Evolutionary conservation across 1,140 invertebrate species (phyloP).

Genomic region (Augochlora pura): DNA sequence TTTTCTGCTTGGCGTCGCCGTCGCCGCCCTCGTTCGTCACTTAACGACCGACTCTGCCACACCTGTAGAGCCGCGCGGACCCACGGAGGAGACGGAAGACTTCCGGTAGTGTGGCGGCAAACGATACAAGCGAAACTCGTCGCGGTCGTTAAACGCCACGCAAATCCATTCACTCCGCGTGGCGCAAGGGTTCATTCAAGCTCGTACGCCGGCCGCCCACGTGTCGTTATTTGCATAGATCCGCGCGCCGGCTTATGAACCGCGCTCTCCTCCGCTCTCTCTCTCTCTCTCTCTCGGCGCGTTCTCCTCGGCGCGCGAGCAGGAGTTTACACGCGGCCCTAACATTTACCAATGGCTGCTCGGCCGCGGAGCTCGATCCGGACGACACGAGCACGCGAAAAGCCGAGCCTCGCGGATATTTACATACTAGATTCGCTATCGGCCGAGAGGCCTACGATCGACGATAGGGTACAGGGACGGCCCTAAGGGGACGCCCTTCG

Average conservation of each 20-base stretch:
- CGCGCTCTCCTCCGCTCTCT: background rate
- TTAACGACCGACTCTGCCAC: slow-evolving; percentile 51
- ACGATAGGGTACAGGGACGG: slow-evolving; percentile 24
- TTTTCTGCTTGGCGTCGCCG: slow-evolving; percentile 5
- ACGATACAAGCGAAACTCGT: slow-evolving; percentile 52
- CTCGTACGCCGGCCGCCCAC: slow-evolving; percentile 62
- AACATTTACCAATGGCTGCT: slow-evolving; percentile 47
- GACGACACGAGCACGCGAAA: slow-evolving; percentile 49
- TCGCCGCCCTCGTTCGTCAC: slow-evolving; percentile 29
- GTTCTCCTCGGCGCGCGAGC: too few species aligned
- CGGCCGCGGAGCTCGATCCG: slow-evolving; percentile 12
- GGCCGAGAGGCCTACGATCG: slow-evolving; percentile 32
- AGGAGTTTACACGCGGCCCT: slow-evolving; percentile 24
- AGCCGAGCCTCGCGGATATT: slow-evolving; percentile 57
- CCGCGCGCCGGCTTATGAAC: slow-evolving; percentile 40
- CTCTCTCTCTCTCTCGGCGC: slow-evolving; percentile 18
- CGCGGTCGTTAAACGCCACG: slow-evolving; percentile 59
- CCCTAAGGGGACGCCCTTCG: background rate
- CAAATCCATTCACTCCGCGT: slow-evolving; percentile 68
- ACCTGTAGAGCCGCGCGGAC: slow-evolving; percentile 49
- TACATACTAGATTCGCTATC: slow-evolving; percentile 67
- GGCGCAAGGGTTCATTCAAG: slow-evolving; percentile 69
- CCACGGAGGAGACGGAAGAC: slow-evolving; percentile 56
- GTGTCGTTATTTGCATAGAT: slow-evolving; percentile 68
- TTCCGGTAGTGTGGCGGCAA: slow-evolving; percentile 57